Evolutionary conservation across 2,797 vertebrate genomes (phyloP), one percentile per base, ranked within the genome.

Genomic region (Acropternis orthonyx): DNA sequence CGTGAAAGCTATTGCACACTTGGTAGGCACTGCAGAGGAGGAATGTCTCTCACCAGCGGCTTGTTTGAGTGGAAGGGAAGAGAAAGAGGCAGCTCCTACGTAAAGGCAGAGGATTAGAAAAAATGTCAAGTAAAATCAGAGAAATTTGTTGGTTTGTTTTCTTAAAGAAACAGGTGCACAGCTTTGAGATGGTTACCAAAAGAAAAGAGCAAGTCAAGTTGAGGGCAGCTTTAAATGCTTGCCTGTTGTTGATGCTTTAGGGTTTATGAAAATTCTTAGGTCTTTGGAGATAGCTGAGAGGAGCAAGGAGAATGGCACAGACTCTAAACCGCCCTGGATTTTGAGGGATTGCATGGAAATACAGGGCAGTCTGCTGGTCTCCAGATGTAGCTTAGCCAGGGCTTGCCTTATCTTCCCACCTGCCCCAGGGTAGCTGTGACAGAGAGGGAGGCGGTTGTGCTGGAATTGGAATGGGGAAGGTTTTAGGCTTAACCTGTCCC

Each of bases 91-190:
- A 84, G 54, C 69, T 94, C 75, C 65, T 62, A 66, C 44, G 20
- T 36, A 69, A 92, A 74, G 26, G 32, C n/a, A 81, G 30, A 91
- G 51, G 54, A 41, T 7, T 89, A 79, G 68, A 55, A 85, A 74
- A 94, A 94, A 93, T 48, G 39, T 72, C 46, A 93, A n/a, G 87
- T 67, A 72, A 84, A 85, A 88, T 69, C 65, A 69, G 87, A 84
- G 27, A 69, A 81, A 88, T 43, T 4, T 73, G 3, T 62, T 62
- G 34, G 20, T 44, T 84, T 85, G 26, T 96, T 91, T 89, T 36
- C 73, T 75, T 91, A 89, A 89, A 92, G 84, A 87, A 89, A 72
- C 16, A 65, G 26, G 19, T 66, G 39, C 28, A 17, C 30, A 56
- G 32, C 23, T 92, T 87, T 72, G 80, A 69, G 72, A 27, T 9